A percentile compares a stretch with the other conserved stretches of the same genome.
Evolutionary conservation across 2,888 invertebrate genomes (phyloP).

Genomic region (Heliconius aoede): DNA sequence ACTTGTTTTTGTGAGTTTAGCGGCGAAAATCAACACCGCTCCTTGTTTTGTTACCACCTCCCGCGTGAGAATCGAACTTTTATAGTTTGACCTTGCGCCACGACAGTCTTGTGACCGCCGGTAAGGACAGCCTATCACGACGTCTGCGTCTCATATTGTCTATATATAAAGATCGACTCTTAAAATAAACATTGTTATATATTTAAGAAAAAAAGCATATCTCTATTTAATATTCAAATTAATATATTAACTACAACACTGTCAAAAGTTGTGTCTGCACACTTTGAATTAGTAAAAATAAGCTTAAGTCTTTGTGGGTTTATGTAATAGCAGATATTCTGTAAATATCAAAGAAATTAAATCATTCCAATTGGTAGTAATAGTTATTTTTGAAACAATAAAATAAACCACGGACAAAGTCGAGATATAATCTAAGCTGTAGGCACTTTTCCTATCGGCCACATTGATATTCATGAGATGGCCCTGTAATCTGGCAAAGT

Average conservation of each 20-base stretch:
- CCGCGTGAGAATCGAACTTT: too few species aligned
- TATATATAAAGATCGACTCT: neutral
- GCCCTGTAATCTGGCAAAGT: constrained; percentile 3
- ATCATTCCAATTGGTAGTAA: neutral
- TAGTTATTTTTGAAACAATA: neutral
- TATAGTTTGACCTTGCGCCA: too few species aligned
- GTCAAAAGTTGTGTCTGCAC: too few species aligned
- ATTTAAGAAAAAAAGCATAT: neutral
- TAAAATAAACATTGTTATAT: neutral
- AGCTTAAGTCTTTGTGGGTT: neutral
- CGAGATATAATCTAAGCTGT: neutral
- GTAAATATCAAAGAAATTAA: too few species aligned
- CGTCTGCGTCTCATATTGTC: neutral
- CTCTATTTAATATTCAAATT: neutral
- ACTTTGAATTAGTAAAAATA: neutral
- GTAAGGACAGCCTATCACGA: neutral
- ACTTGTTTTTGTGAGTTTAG: too few species aligned
- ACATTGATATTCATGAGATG: constrained; percentile 11
- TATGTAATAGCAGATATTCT: too few species aligned
- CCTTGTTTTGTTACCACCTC: too few species aligned
- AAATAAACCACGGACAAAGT: neutral
- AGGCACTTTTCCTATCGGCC: neutral
- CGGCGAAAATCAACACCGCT: too few species aligned
- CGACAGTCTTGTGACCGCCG: too few species aligned
- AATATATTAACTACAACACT: neutral